Evolutionary conservation across 2,797 vertebrate species (phyloP).

Genomic region (Myotis vivesi): DNA sequence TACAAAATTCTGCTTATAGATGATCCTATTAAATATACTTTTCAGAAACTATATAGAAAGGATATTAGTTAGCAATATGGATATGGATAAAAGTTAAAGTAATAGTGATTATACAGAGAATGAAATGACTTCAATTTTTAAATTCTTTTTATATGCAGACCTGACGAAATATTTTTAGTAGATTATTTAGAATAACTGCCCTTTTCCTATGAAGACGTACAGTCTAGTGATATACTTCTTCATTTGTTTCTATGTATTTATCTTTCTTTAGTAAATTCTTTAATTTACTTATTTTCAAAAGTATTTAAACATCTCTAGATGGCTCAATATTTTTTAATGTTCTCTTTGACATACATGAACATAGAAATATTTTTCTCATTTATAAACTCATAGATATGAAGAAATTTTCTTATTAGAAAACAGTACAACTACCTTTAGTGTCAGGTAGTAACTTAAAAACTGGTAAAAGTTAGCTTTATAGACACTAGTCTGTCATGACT

Average conservation of each 20-base stretch:
- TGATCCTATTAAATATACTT: background rate
- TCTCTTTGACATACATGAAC: background rate
- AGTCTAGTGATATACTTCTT: background rate
- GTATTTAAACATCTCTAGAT: background rate
- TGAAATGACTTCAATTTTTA: background rate
- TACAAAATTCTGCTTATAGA: background rate
- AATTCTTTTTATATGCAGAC: background rate
- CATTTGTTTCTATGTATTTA: background rate
- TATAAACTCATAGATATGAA: background rate
- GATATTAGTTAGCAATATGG: background rate
- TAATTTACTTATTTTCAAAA: background rate
- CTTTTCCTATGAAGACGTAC: background rate
- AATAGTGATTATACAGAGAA: background rate
- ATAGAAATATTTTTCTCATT: background rate
- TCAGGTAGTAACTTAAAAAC: background rate
- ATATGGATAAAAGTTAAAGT: background rate
- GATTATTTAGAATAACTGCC: background rate
- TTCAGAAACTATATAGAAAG: background rate
- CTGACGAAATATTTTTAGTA: slow-evolving; percentile 6
- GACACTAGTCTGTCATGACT: background rate
- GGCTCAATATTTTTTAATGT: background rate
- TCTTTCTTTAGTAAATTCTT: background rate
- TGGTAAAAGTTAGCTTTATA: background rate
- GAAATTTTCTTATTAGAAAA: background rate
- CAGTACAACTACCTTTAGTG: background rate